Conservation (phyloP, 37 sponge, comb jelly and placozoan genomes). For the Aphrocallistes beatrix region DNA sequence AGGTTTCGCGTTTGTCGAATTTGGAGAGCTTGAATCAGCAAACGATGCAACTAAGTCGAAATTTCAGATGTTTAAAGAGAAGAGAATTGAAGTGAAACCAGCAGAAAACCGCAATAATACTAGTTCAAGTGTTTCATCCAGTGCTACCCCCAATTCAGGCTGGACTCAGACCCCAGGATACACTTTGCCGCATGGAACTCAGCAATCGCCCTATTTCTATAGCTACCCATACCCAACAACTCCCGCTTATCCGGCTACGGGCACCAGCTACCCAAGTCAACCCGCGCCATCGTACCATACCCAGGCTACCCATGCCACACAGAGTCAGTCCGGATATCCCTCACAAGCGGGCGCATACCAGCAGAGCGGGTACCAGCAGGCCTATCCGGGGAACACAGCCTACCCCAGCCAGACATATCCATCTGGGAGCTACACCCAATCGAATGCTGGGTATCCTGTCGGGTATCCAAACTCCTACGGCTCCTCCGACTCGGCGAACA, state of each 20-base stretch:
- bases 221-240: not conserved
- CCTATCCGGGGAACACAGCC: not conserved
- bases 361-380: not conserved
- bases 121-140: no score
- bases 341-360: not conserved
- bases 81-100: not conserved
- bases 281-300: not conserved
- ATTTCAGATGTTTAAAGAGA: not conserved
- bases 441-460: not conserved
- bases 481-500: not conserved
- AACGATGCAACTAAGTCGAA: not conserved
- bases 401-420: not conserved
- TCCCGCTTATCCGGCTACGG: not conserved
- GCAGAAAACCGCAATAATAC: constrained; percentile 1
- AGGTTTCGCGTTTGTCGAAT: constrained; percentile 19
- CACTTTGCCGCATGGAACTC: not conserved
- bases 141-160: no score
- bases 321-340: not conserved
- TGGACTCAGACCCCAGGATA: no score
- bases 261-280: not conserved
- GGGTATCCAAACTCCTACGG: not conserved
- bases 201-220: not conserved
- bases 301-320: not conserved
- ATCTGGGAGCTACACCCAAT: not conserved
- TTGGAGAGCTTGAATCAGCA: not conserved